Conservation (phyloP, 2,888 invertebrate species). For the Drosophila affinis region DNA sequence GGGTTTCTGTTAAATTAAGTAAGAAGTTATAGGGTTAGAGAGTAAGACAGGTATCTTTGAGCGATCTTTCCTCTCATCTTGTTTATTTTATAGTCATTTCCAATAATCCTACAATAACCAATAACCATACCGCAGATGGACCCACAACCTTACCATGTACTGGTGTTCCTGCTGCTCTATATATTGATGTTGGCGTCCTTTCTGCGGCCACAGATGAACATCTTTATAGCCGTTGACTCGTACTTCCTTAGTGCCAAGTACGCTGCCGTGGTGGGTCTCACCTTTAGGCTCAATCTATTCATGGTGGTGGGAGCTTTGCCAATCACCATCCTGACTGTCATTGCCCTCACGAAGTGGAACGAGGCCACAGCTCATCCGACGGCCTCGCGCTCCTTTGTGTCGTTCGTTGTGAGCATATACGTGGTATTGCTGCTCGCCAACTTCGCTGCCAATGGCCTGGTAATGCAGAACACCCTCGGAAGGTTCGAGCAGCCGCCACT, state of each 20-base stretch:
- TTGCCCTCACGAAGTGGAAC: conserved; percentile 33
- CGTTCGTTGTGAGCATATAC: conserved; percentile 8
- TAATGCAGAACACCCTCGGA: conserved; percentile 21
- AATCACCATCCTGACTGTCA: conserved; percentile 21
- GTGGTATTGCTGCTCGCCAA: conserved; percentile 13
- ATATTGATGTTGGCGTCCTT: conserved; percentile 20
- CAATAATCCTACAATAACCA: no score
- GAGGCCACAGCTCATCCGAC: conserved; percentile 5
- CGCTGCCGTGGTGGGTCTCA: conserved; percentile 14
- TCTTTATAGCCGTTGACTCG: conserved; percentile 23
- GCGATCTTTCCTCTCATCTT: no score
- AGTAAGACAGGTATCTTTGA: no score
- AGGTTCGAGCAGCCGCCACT: conserved; percentile 24
- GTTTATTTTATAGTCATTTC: no score
- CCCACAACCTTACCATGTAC: conserved; percentile 1
- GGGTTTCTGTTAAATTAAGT: neutral
- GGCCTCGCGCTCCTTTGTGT: neutral
- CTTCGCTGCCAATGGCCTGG: conserved; percentile 27
- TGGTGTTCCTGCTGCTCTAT: conserved; percentile 23
- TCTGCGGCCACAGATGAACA: conserved; percentile 36
- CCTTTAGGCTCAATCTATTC: conserved; percentile 18
- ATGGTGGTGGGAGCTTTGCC: conserved; percentile 31
- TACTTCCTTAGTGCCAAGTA: conserved; percentile 23
- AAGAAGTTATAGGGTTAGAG: neutral
- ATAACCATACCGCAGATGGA: neutral